Conservation (phyloP, 37 sponge, comb jelly and placozoan species). For the Tethya wilhelma region DNA sequence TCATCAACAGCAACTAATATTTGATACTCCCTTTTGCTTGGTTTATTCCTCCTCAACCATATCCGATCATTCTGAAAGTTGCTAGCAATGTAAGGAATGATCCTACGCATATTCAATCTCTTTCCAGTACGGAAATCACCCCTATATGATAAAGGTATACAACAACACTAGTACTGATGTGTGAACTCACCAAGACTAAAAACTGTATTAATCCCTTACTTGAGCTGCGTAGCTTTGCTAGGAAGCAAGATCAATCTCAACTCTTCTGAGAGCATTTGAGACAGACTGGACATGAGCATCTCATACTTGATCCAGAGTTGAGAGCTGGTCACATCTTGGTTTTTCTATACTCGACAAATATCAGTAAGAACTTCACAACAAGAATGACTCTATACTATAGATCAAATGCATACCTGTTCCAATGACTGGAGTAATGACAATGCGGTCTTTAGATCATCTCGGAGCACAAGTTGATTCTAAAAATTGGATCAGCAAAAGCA, state of each 20-base stretch:
- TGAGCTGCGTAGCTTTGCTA: constrained; percentile 87
- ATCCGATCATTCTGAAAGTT: constrained; percentile 94
- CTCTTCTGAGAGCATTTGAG: constrained; percentile 88
- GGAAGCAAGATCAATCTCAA: constrained; percentile 88
- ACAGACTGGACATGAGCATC: constrained; percentile 37
- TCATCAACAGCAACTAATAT: constrained; percentile 88
- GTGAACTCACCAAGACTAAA: not conserved
- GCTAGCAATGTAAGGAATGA: constrained; percentile 98
- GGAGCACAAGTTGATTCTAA: too few species aligned
- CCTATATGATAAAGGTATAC: constrained; percentile 22
- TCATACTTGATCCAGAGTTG: constrained; percentile 82
- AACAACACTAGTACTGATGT: not conserved
- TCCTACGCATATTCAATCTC: constrained; percentile 91
- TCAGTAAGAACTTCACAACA: not conserved
- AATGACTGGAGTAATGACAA: too few species aligned
- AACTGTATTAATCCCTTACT: constrained; percentile 24
- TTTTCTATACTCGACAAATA: not conserved
- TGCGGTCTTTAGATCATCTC: too few species aligned
- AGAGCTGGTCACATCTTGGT: not conserved
- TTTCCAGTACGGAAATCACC: constrained; percentile 97
- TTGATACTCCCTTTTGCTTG: constrained; percentile 89
- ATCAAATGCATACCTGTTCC: not conserved
- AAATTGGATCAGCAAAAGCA: too few species aligned
- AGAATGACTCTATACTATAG: not conserved
- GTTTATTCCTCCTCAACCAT: constrained; percentile 93